Conservation (phyloP, 2,113 vertebrate genomes). For the Triplophysa dalaica region DNA sequence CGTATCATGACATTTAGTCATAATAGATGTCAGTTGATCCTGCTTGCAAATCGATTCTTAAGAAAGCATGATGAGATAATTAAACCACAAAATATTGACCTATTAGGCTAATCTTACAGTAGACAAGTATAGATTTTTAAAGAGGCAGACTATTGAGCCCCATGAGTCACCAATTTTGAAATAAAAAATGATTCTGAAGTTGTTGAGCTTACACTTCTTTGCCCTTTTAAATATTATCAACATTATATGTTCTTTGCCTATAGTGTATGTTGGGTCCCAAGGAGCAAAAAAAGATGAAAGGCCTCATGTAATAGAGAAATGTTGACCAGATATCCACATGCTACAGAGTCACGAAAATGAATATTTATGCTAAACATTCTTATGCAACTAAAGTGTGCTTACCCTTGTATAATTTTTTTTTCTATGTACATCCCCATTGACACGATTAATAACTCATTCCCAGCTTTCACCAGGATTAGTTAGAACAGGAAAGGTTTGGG, state of each 20-base stretch:
- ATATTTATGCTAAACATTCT: neutral
- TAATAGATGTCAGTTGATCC: slow-evolving; percentile 4
- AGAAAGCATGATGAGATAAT: slow-evolving; percentile 10
- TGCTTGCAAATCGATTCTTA: neutral
- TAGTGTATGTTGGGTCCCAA: neutral
- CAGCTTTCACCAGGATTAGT: slow-evolving; percentile 71
- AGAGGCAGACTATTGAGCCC: neutral
- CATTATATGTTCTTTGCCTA: neutral
- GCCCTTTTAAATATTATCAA: neutral
- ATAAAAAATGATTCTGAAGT: neutral
- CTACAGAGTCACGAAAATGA: neutral
- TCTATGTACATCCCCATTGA: slow-evolving; percentile 48
- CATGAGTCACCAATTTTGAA: neutral
- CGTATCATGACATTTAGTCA: slow-evolving; percentile 1
- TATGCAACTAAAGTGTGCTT: neutral
- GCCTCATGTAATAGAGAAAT: neutral
- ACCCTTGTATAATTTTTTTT: neutral
- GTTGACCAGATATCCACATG: neutral
- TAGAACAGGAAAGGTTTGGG: slow-evolving; percentile 65
- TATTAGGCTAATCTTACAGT: neutral
- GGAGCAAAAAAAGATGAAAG: neutral
- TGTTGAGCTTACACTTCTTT: neutral
- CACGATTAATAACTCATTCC: slow-evolving; percentile 72
- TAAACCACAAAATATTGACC: slow-evolving; percentile 23
- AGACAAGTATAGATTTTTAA: slow-evolving; percentile 12